Evolutionary conservation across 2,113 vertebrate genomes (phyloP).

Genomic region (Oreochromis spilurus): DNA sequence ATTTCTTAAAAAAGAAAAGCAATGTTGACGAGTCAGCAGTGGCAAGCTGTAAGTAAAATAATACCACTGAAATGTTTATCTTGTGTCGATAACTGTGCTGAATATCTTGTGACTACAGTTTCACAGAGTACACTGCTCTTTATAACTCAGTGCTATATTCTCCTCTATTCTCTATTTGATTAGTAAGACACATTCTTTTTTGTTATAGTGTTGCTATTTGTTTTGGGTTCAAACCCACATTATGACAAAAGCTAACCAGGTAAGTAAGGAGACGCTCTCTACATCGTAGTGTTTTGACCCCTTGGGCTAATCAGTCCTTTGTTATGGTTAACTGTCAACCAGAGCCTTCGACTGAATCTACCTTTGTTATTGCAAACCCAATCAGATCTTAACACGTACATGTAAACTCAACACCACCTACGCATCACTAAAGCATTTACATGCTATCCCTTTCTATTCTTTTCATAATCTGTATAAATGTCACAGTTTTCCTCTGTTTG

Average conservation of each 20-base stretch:
- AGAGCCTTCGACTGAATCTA: background rate
- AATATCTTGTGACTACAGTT: background rate
- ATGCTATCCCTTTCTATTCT: background rate
- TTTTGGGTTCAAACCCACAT: background rate
- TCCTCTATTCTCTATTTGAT: background rate
- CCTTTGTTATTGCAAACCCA: background rate
- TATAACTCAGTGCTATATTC: background rate
- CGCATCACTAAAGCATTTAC: background rate
- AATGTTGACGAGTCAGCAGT: background rate
- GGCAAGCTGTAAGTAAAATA: background rate
- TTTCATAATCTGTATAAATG: background rate
- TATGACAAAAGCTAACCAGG: background rate
- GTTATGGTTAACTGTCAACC: background rate
- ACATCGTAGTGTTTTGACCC: background rate
- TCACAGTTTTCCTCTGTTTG: background rate
- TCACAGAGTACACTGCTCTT: background rate
- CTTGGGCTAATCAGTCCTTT: background rate
- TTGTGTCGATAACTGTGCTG: background rate
- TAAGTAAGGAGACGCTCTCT: background rate
- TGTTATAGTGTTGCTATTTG: background rate
- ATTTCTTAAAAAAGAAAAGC: background rate
- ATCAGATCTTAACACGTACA: background rate
- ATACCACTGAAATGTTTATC: background rate
- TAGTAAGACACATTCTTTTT: background rate
- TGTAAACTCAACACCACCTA: background rate